Percentiles rank a stretch among this genome's conserved stretches.
These are phyloP conservation scores for Sebastolobus altivelis DNA, from an alignment of 2,797 vertebrate genomes.

Conservation along the genomic window DNA sequence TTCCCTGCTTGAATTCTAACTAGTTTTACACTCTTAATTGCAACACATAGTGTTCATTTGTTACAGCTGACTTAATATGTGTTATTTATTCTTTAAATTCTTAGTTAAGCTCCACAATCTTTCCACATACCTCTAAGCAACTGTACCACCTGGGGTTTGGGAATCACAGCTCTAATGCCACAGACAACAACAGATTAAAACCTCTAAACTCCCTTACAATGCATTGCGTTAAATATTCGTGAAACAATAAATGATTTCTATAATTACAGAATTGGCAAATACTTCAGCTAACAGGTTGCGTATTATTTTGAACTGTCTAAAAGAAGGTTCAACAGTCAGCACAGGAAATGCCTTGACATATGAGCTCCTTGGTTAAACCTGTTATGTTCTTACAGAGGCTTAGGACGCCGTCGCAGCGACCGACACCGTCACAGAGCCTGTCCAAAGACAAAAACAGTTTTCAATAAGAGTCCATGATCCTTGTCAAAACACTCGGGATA, in stretches of 20 bases:
- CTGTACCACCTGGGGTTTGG: neutral
- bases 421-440: constrained; percentile 46
- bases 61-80: neutral
- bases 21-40: neutral
- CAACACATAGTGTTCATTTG: neutral
- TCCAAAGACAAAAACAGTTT: constrained; percentile 65
- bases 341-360: constrained; percentile 73
- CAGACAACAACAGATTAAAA: neutral
- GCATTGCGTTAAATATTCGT: neutral
- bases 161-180: neutral
- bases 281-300: constrained; percentile 1
- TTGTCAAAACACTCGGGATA: constrained; percentile 59
- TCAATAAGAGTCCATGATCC: constrained; percentile 51
- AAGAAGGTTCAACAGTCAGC: constrained; percentile 51
- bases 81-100: neutral
- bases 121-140: neutral
- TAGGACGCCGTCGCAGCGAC: constrained; percentile 59
- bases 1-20: neutral
- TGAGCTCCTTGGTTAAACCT: constrained; percentile 84
- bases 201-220: neutral
- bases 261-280: neutral
- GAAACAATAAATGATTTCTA: constrained; percentile 1
- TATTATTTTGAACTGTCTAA: constrained; percentile 39
- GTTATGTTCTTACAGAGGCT: constrained; percentile 85
- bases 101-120: neutral